These are phyloP conservation scores for Poeciliopsis retropinna DNA, from an alignment of 2,113 vertebrate genomes.

Conservation along the genomic window DNA sequence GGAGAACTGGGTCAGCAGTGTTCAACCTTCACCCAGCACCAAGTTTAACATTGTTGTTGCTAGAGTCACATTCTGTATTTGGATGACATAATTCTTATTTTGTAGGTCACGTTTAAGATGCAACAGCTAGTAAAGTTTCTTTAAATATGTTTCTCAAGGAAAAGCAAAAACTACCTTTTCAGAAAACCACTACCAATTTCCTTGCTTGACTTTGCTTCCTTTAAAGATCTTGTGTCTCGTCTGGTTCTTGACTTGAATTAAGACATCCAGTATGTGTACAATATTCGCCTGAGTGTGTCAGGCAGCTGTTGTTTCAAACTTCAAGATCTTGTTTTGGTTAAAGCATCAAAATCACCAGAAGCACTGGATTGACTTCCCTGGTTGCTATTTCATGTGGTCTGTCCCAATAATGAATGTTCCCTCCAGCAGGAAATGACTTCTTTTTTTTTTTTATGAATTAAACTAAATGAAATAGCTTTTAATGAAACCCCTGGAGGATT, in stretches of 20 bases:
- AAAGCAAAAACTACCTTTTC: background rate
- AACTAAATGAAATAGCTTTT: constrained; percentile 71
- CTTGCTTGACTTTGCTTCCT: constrained; percentile 30
- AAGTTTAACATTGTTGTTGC: constrained; percentile 39
- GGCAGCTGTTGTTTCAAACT: constrained; percentile 5
- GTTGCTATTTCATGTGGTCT: constrained; percentile 42
- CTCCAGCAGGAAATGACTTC: constrained; percentile 57
- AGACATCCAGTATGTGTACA: constrained; percentile 47
- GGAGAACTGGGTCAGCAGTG: constrained; percentile 66
- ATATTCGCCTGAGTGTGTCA: constrained; percentile 41
- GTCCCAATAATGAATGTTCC: constrained; percentile 47
- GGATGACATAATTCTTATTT: constrained; percentile 9
- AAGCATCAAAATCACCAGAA: constrained; percentile 25
- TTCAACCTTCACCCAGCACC: constrained; percentile 12
- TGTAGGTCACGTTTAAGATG: constrained; percentile 24
- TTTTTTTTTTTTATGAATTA: constrained; percentile 55
- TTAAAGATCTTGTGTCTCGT: constrained; percentile 32
- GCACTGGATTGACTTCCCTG: constrained; percentile 31
- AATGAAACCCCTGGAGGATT: constrained; percentile 62
- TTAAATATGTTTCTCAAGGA: background rate
- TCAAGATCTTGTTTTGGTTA: constrained; percentile 45
- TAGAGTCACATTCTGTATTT: constrained; percentile 11
- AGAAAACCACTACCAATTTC: constrained; percentile 5
- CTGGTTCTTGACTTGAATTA: constrained; percentile 48
- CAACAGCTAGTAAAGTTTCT: background rate